Evolutionary conservation across 2,797 vertebrate genomes (phyloP), one percentile per base, ranked within the genome.

Genomic region (Lagodon rhomboides): DNA sequence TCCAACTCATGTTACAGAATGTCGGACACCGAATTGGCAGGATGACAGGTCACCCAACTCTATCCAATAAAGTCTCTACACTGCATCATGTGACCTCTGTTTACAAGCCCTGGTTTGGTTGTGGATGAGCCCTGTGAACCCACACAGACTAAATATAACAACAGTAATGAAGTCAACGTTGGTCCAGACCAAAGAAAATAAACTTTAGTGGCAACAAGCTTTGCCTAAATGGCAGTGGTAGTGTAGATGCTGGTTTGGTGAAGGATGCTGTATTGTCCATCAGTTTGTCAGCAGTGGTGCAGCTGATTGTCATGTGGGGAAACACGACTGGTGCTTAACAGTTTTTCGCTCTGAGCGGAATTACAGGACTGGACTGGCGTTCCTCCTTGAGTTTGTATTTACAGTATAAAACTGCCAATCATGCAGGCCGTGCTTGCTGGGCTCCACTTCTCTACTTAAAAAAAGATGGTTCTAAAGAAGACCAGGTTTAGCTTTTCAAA

Each of bases 171-270:
- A 83, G 65, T 23, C 30, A 46, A n/a, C 55, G 1, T 56, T 43
- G 34, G 47, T 51, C 73, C 59, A 46, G 56, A 41, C 58, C 43
- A 62, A 80, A 66, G 25, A 71, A 73, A 85, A 69, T 7, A 83
- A 73, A 73, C 34, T 15, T 62, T 3, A 43, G 74, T 53, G 55
- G 47, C 51, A 49, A 46, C 22, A 55, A 61, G 30, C 23, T 54
- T 55, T 54, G 51, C 53, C 34, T 38, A 34, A 67, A 78, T 69
- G 59, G 25, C 30, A 63, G 41, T 38, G 46, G 30, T 67, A 61
- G 71, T 69, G 73, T 51, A 67, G 12, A 47, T 17, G 4, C 58
- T 72, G 71, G 54, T 73, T 72, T 72, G 59, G 58, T 72, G 49
- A 69, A 60, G 49, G 54, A 56, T 61, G 18, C 27, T n/a, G 46